Conservation (phyloP, 2,113 vertebrate species). For the Burhinus oedicnemus region DNA sequence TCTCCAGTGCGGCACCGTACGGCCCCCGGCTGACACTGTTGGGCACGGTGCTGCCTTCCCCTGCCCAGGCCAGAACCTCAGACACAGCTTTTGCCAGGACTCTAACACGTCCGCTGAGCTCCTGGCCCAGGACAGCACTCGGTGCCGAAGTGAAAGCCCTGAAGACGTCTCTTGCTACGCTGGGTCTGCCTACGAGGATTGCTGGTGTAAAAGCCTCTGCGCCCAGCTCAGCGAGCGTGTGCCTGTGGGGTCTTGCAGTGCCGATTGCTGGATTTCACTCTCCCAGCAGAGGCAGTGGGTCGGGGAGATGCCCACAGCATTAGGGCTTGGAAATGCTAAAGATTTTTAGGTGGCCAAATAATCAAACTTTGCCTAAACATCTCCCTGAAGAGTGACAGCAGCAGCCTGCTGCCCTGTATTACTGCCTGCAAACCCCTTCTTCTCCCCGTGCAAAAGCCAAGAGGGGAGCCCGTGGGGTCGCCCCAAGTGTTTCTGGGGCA, state of each 20-base stretch:
- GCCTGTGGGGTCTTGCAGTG: not conserved
- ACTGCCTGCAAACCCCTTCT: fast-evolving
- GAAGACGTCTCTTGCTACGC: not conserved
- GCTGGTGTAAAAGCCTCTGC: not conserved
- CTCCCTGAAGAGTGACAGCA: not conserved
- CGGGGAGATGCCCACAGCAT: not conserved
- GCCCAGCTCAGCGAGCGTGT: not conserved
- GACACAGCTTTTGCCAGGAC: not conserved
- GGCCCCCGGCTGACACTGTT: not conserved
- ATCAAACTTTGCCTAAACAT: not conserved
- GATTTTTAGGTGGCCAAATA: not conserved
- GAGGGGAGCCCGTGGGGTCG: fast-evolving
- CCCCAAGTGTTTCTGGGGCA: not conserved
- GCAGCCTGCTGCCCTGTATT: not conserved
- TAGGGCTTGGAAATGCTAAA: not conserved
- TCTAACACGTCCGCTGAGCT: not conserved
- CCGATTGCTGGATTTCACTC: not conserved
- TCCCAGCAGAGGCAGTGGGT: fast-evolving
- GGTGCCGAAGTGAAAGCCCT: not conserved
- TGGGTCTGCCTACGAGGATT: fast-evolving
- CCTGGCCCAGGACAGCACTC: not conserved
- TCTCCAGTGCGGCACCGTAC: fast-evolving
- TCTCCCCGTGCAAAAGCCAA: fast-evolving
- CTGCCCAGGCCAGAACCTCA: not conserved
- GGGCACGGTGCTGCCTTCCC: not conserved